Base-by-base conservation (phyloP, 92 coral and sea anemone genomes). In the Bergia puertoricense region DNA sequence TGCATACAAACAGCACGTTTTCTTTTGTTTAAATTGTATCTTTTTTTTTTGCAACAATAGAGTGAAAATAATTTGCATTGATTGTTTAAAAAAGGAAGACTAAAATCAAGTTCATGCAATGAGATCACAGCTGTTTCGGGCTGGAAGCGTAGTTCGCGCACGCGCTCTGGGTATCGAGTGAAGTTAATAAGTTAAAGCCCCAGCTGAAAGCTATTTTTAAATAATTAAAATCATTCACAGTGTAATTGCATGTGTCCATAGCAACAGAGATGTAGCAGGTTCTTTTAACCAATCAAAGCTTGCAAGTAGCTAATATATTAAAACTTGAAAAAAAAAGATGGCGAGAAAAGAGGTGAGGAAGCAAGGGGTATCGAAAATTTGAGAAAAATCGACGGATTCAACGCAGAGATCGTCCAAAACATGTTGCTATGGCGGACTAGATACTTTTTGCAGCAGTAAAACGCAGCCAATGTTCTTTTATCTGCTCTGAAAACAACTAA, bases 401-500 rank as follows among this genome's bases (percentile, higher is more conserved):
- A 80, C 44, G 56, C 36, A 39, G 80, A 76, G n/a, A 56, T 80
- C 50, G 85, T 38, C 73, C 30, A 41, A 80, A 80, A 80, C 71
- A 0, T 54, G 51, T 80, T 56, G 85, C 73, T 80, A 80, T 54
- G 85, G 71, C 45, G 8, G 85, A 38, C 68, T 80, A 51, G 73
- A 38, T 73, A 80, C 73, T 57, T 80, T 80, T 80, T 80, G 72
- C 48, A 57, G 45, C 45, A 54, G 7, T 39, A 8, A 50, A 80
- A 38, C 14, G 73, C 57, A 80, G 85, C 36, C 37, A 80, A 56
- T 79, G 68, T 57, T 80, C 44, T 40, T 62, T 80, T 46, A 38
- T 57, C 46, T 80, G 85, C 48, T 80, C 3, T 20, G 72, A 80
- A 80, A 39, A 1, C 46, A 72, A 72, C 85, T 41, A 37, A 57